phyloP scores from a whole-genome alignment of 2,797 vertebrate species.

The Sebastes umbrosus region DNA sequence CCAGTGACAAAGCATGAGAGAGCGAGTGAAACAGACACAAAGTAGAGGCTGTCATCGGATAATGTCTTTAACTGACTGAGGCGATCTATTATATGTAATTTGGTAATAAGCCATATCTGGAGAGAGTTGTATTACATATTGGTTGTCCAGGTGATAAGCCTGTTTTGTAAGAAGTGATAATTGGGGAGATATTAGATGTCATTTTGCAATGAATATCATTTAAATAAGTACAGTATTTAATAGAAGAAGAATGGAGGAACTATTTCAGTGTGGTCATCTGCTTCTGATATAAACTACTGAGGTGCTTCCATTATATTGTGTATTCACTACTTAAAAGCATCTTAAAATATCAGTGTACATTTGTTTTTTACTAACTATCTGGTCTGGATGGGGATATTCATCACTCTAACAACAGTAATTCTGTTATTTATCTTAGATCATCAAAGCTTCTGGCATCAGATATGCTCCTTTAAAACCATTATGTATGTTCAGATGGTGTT shows the following conservation, averaged over 20 bases:
- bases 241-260: neutral
- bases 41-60: neutral
- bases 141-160: neutral
- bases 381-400: neutral
- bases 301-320: neutral
- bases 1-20: conserved; percentile 29
- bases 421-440: neutral
- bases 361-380: neutral
- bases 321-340: neutral
- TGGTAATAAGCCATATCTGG: neutral
- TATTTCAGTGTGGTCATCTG: neutral
- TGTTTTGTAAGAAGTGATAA: neutral
- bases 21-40: neutral
- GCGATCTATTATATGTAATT: neutral
- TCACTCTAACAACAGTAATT: neutral
- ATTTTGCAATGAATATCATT: neutral
- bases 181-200: neutral
- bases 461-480: neutral
- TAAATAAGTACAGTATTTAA: neutral
- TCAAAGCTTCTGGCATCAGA: neutral
- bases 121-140: neutral
- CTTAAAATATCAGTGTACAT: neutral
- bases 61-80: neutral
- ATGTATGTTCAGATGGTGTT: neutral
- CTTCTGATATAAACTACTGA: neutral